A percentile compares a stretch with the other conserved stretches of the same genome.
Conservation (phyloP, 2,113 vertebrate genomes). For the Terrapene triunguis region DNA sequence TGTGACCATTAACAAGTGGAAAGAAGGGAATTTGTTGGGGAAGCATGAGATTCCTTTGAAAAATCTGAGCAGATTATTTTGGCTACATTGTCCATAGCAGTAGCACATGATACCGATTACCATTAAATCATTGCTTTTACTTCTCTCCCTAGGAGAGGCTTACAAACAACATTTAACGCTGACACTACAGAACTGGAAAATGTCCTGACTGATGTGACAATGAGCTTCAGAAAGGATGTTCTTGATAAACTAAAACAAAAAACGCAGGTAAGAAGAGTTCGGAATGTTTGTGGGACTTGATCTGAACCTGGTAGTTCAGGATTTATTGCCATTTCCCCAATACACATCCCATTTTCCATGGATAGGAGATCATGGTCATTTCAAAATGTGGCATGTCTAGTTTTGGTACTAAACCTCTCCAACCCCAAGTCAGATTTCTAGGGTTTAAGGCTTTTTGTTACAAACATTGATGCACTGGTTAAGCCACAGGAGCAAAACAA, state of each 20-base stretch:
- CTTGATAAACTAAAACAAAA: constrained; percentile 56
- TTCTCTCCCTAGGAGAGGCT: constrained; percentile 62
- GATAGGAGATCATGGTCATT: rapidly evolving
- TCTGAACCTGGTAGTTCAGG: neutral
- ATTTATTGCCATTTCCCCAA: neutral
- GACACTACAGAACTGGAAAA: constrained; percentile 63
- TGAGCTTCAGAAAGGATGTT: constrained; percentile 67
- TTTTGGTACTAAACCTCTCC: neutral
- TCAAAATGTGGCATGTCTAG: neutral
- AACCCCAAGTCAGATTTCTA: neutral
- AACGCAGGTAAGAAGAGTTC: constrained; percentile 70
- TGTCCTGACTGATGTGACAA: constrained; percentile 44
- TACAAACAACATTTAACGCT: constrained; percentile 62
- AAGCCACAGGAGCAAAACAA: neutral
- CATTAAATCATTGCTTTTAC: neutral
- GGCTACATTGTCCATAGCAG: neutral
- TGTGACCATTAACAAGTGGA: neutral
- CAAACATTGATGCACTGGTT: neutral
- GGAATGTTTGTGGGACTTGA: neutral
- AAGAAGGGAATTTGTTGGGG: constrained; percentile 9
- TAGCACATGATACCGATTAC: constrained; percentile 26
- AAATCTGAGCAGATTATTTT: neutral
- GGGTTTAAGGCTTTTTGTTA: neutral
- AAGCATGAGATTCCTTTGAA: neutral
- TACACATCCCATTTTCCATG: neutral